Conservation (phyloP, 1,140 invertebrate genomes). For the Chlorops oryzae region DNA sequence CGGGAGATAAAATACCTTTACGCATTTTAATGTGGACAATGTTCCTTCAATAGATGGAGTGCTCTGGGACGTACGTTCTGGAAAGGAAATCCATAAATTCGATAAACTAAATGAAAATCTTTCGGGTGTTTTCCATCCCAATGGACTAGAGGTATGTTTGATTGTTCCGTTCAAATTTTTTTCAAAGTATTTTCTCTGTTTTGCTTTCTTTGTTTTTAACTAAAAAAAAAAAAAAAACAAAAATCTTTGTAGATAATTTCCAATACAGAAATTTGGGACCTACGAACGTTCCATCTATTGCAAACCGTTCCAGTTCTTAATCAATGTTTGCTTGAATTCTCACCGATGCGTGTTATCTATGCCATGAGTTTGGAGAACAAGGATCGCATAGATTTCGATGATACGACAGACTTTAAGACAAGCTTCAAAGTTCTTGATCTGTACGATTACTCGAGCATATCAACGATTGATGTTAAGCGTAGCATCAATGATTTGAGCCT, state of each 20-base stretch:
- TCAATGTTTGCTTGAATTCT: constrained; percentile 74
- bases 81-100: constrained; percentile 90
- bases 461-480: constrained; percentile 82
- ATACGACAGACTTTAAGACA: constrained; percentile 50
- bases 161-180: too few species aligned
- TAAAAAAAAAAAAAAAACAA: too few species aligned
- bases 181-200: too few species aligned
- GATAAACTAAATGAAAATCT: constrained; percentile 94
- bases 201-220: too few species aligned
- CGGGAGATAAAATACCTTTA: too few species aligned
- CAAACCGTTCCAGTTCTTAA: constrained; percentile 89
- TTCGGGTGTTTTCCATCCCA: constrained; percentile 96
- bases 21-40: too few species aligned
- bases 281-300: constrained; percentile 88
- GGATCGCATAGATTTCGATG: constrained; percentile 27
- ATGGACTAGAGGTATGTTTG: constrained; percentile 76
- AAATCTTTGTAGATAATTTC: constrained; percentile 60
- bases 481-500: constrained; percentile 71
- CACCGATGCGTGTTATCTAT: constrained; percentile 60
- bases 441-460: constrained; percentile 89
- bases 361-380: constrained; percentile 51
- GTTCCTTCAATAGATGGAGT: constrained; percentile 69
- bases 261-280: constrained; percentile 93
- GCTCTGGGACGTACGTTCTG: constrained; percentile 86
- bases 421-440: constrained; percentile 93